Evolutionary conservation across 2,888 invertebrate genomes (phyloP).

Genomic region (Nowickia ferox): DNA sequence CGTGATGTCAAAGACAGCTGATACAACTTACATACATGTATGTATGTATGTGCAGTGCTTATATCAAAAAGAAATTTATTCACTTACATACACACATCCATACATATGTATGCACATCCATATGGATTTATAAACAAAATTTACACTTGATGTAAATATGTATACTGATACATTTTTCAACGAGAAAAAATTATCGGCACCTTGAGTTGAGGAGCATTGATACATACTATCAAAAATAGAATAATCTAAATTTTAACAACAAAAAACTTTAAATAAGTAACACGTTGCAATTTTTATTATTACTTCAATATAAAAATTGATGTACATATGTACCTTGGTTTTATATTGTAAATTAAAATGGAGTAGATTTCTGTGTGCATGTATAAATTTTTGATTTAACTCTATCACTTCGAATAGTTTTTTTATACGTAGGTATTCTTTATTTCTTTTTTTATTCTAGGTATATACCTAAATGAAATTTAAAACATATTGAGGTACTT

Average conservation of each 20-base stretch:
- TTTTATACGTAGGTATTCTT: not conserved
- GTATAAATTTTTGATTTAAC: not conserved
- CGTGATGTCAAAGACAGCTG: too few relatives aligned
- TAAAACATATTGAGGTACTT: too few relatives aligned
- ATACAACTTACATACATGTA: too few relatives aligned
- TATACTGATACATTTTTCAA: not conserved
- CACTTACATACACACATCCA: slow-evolving; percentile 1
- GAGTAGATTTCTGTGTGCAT: not conserved
- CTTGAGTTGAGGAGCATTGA: too few relatives aligned
- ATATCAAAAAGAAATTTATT: too few relatives aligned
- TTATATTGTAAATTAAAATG: not conserved
- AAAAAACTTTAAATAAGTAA: slow-evolving; percentile 22
- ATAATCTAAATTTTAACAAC: not conserved
- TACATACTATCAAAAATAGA: not conserved
- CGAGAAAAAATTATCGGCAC: too few relatives aligned
- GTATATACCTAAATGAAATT: too few relatives aligned
- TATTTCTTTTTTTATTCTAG: too few relatives aligned
- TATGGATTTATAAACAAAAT: not conserved
- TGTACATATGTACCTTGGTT: slow-evolving; percentile 1
- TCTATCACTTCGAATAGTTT: not conserved
- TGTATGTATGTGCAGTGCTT: too few relatives aligned
- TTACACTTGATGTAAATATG: not conserved
- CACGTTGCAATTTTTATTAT: slow-evolving; percentile 22
- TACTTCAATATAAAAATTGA: not conserved
- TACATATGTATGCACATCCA: not conserved